These are phyloP conservation scores for Anastrepha obliqua DNA, from an alignment of 1,140 invertebrate species.

Conservation along the genomic window DNA sequence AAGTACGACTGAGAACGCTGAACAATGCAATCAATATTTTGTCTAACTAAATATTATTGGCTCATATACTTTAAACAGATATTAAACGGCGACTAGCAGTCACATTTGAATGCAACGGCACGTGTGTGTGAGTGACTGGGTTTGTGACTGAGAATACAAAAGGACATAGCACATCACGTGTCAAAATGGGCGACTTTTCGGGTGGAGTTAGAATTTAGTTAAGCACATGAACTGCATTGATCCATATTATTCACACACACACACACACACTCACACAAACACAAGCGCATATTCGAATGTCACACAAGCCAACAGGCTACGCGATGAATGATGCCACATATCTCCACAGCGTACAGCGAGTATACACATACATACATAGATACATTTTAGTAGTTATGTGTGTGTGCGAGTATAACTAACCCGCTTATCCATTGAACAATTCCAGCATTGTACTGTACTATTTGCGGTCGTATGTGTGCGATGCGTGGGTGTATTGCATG, in stretches of 20 bases:
- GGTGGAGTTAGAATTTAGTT: conserved; percentile 44
- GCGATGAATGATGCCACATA: no score
- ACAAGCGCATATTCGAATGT: no score
- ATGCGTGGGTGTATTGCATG: not conserved
- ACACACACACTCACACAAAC: not conserved
- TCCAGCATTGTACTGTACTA: not conserved
- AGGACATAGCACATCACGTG: conserved; percentile 34
- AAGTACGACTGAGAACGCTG: not conserved
- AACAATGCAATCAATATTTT: conserved; percentile 46
- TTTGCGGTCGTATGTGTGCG: not conserved
- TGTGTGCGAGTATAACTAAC: not conserved
- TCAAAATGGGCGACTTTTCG: conserved; percentile 6
- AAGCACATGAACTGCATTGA: conserved; percentile 21
- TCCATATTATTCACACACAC: not conserved
- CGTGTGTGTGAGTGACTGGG: not conserved
- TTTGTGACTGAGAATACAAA: not conserved
- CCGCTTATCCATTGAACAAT: not conserved
- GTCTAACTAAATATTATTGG: conserved; percentile 28
- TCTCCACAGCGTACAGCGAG: no score
- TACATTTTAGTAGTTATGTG: no score
- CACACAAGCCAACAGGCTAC: no score
- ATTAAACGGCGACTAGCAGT: conserved; percentile 19
- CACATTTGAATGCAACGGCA: not conserved
- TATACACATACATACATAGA: no score
- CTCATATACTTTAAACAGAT: conserved; percentile 46